These are phyloP conservation scores for Pachyramphus minor DNA, from an alignment of 2,113 vertebrate genomes.

Conservation along the genomic window DNA sequence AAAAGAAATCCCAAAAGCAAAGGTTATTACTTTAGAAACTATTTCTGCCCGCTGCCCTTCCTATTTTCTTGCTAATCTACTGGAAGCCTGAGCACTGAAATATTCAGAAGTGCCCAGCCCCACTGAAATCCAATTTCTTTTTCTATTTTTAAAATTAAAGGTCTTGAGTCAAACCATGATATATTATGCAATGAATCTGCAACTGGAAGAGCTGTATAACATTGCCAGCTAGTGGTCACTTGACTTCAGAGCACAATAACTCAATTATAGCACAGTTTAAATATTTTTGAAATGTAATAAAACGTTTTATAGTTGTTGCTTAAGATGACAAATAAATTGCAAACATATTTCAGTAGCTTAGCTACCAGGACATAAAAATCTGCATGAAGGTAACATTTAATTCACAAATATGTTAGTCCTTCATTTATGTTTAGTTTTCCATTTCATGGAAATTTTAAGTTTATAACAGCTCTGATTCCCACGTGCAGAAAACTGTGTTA, in stretches of 20 bases:
- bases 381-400: background rate
- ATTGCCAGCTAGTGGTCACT: slow-evolving; percentile 70
- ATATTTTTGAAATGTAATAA: slow-evolving; percentile 13
- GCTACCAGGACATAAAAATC: background rate
- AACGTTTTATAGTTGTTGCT: background rate
- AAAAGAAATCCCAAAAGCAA: slow-evolving; percentile 2
- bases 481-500: background rate
- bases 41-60: background rate
- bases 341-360: background rate
- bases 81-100: background rate
- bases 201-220: slow-evolving; percentile 53
- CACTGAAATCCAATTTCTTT: slow-evolving; percentile 58
- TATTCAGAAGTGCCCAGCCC: slow-evolving; percentile 18
- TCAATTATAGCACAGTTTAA: slow-evolving; percentile 28
- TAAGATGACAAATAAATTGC: background rate
- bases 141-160: slow-evolving; percentile 64
- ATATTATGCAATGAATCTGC: slow-evolving; percentile 26
- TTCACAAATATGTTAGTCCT: background rate
- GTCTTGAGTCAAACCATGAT: slow-evolving; percentile 47
- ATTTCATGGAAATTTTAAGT: background rate
- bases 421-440: background rate
- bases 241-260: slow-evolving; percentile 31
- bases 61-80: slow-evolving; percentile 26
- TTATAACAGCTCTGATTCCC: background rate
- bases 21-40: slow-evolving; percentile 17